Evolutionary conservation across 2,797 vertebrate species (phyloP).

Genomic region (Cirrhinus molitorella): DNA sequence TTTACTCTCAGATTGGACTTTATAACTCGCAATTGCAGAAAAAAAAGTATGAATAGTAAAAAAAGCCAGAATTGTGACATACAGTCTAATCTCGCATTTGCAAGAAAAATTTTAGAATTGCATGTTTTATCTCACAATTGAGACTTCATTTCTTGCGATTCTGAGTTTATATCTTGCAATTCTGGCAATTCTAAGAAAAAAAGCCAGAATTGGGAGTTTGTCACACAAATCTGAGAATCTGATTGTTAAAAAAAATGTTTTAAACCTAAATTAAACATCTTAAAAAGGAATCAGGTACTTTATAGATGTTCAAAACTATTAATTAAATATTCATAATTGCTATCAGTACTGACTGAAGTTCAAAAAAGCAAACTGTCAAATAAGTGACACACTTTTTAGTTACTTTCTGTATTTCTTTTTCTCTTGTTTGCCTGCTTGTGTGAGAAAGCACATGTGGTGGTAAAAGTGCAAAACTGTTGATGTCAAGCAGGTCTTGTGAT

Average conservation of each 20-base stretch:
- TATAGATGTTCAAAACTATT: not conserved
- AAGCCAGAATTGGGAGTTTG: no score
- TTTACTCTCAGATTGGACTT: no score
- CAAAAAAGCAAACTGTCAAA: not conserved
- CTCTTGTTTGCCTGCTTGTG: not conserved
- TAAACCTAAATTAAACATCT: not conserved
- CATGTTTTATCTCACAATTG: no score
- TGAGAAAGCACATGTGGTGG: not conserved
- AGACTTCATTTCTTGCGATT: no score
- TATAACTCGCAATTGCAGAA: no score
- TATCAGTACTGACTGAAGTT: not conserved
- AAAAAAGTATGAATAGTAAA: no score
- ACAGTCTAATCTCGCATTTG: no score
- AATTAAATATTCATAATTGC: not conserved
- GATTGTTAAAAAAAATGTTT: not conserved
- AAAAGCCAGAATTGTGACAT: no score
- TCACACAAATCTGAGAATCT: no score
- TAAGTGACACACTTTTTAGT: not conserved
- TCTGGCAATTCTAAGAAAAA: no score
- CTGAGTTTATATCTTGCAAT: no score
- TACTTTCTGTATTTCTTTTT: not conserved
- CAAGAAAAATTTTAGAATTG: no score
- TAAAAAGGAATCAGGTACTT: not conserved
- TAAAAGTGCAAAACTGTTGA: constrained; percentile 3
- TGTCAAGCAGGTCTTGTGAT: constrained; percentile 2